A percentile compares a stretch with the other conserved stretches of the same genome.
These are phyloP conservation scores for Penaeus indicus DNA, from an alignment of 1,140 invertebrate genomes.

Conservation along the genomic window DNA sequence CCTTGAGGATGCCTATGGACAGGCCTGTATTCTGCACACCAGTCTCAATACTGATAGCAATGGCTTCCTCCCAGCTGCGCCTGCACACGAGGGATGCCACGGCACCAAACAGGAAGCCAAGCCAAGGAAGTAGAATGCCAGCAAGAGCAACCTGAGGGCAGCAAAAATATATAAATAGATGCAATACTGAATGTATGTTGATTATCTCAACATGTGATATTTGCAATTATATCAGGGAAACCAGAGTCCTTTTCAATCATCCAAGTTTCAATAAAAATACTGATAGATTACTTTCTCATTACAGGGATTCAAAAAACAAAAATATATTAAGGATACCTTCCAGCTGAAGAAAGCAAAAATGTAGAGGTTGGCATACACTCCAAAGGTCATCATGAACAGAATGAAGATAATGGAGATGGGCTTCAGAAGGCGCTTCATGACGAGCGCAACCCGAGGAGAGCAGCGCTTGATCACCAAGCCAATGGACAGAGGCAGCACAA, in stretches of 20 bases:
- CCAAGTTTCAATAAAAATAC: no score
- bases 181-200: background rate
- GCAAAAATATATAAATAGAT: background rate
- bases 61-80: slow-evolving; percentile 75
- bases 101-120: slow-evolving; percentile 62
- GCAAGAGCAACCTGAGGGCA: slow-evolving; percentile 71
- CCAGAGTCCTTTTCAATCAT: no score
- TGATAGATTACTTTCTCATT: no score
- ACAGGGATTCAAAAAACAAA: no score
- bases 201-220: background rate
- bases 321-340: slow-evolving; percentile 72
- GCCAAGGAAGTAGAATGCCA: slow-evolving; percentile 56
- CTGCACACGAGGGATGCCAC: slow-evolving; percentile 29
- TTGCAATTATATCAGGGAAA: background rate
- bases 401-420: slow-evolving; percentile 88
- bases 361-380: slow-evolving; percentile 90
- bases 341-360: slow-evolving; percentile 88
- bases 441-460: slow-evolving; percentile 67
- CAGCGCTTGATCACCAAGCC: slow-evolving; percentile 71
- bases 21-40: slow-evolving; percentile 93
- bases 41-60: slow-evolving; percentile 93
- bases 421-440: slow-evolving; percentile 85
- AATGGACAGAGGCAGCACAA: slow-evolving; percentile 84
- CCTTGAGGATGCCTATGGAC: slow-evolving; percentile 65
- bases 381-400: slow-evolving; percentile 87